These are phyloP conservation scores for Euclidia mi DNA, from an alignment of 2,888 invertebrate genomes.

Conservation along the genomic window DNA sequence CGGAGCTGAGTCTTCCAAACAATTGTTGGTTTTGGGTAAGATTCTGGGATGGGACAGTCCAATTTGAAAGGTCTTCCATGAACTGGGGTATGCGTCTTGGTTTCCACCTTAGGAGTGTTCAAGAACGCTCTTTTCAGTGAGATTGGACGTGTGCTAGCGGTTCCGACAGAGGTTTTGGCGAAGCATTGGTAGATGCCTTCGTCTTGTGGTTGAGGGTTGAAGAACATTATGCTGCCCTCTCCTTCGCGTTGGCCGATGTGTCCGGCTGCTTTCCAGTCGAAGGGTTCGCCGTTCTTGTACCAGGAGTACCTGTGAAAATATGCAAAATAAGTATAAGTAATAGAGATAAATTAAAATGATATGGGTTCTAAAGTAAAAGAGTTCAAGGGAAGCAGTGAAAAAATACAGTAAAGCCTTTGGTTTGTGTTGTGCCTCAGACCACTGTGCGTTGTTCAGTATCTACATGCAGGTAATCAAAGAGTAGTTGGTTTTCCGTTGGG, in stretches of 20 bases:
- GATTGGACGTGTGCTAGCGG: constrained; percentile 69
- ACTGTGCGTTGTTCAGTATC: too few species aligned
- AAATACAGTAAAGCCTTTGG: too few species aligned
- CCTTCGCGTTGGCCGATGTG: constrained; percentile 61
- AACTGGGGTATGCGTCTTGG: constrained; percentile 66
- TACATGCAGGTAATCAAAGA: too few species aligned
- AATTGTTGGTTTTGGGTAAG: constrained; percentile 75
- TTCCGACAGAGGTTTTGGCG: constrained; percentile 67
- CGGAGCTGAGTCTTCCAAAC: constrained; percentile 69
- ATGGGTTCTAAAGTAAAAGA: too few species aligned
- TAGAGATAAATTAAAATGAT: too few species aligned
- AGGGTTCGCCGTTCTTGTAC: constrained; percentile 70
- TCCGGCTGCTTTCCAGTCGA: constrained; percentile 50
- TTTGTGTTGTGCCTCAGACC: too few species aligned
- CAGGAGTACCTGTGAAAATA: constrained; percentile 69
- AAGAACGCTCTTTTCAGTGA: constrained; percentile 66
- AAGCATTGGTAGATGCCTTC: constrained; percentile 77
- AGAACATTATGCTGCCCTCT: constrained; percentile 72
- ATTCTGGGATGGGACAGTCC: constrained; percentile 70
- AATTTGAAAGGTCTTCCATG: constrained; percentile 75
- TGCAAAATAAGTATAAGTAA: too few species aligned
- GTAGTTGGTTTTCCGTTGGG: too few species aligned
- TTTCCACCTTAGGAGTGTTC: constrained; percentile 54
- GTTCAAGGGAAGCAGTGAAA: too few species aligned
- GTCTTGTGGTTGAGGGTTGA: constrained; percentile 65